Evolutionary conservation across 2,113 vertebrate species (phyloP).

Genomic region (Ivindomyrus marchei): DNA sequence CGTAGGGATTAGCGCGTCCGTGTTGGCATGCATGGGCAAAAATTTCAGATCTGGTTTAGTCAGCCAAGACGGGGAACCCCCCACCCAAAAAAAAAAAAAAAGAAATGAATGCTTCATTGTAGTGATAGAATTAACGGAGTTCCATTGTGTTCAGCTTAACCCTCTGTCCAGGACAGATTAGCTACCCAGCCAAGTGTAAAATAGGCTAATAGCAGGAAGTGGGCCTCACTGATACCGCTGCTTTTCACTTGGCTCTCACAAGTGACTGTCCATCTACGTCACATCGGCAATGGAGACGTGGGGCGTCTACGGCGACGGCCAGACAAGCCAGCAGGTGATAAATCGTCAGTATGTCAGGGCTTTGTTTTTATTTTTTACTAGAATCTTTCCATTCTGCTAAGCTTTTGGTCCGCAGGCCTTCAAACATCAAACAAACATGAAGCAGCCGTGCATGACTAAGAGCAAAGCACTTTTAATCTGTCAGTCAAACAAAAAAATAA

Average conservation of each 20-base stretch:
- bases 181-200: constrained; percentile 4
- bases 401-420: not conserved
- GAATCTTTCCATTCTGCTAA: not conserved
- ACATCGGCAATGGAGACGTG: not conserved
- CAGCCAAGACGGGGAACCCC: not conserved
- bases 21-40: not conserved
- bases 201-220: constrained; percentile 5
- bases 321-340: not conserved
- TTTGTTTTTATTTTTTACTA: not conserved
- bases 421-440: not conserved
- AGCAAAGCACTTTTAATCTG: not conserved
- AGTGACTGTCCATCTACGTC: too few species aligned
- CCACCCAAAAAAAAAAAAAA: not conserved
- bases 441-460: not conserved
- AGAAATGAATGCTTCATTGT: not conserved
- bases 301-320: not conserved
- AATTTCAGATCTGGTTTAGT: not conserved
- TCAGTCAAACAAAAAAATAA: not conserved
- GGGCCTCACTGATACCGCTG: not conserved
- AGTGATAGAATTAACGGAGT: not conserved
- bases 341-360: too few species aligned
- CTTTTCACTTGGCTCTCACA: not conserved
- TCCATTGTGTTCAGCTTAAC: not conserved
- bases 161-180: not conserved
- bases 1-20: not conserved